A percentile compares a stretch with the other conserved stretches of the same genome.
These are phyloP conservation scores for Holocentrus rufus DNA, from an alignment of 2,797 vertebrate genomes.

Conservation along the genomic window DNA sequence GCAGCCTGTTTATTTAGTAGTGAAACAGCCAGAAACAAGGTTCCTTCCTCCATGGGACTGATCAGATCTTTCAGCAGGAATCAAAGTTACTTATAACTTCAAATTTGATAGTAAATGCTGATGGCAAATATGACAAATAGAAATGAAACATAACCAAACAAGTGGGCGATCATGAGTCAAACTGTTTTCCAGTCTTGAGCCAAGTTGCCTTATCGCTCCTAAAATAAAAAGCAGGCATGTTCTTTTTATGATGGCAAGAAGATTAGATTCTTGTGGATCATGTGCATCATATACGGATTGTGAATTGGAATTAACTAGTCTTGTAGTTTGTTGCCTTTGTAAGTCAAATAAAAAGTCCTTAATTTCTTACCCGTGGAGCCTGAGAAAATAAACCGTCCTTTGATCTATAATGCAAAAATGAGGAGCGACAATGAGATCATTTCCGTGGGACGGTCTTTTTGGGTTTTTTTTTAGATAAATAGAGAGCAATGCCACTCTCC, in stretches of 20 bases:
- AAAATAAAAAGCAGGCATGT: not conserved
- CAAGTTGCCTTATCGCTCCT: slow-evolving; percentile 22
- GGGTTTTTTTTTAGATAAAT: slow-evolving; percentile 29
- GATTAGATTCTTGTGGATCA: not conserved
- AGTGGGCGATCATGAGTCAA: slow-evolving; percentile 26
- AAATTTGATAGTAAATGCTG: slow-evolving; percentile 28
- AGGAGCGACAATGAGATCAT: slow-evolving; percentile 38
- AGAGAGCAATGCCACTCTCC: slow-evolving; percentile 26
- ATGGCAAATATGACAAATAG: slow-evolving; percentile 1
- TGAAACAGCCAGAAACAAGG: slow-evolving; percentile 26
- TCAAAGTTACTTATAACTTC: slow-evolving; percentile 43
- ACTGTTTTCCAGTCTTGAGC: slow-evolving; percentile 22
- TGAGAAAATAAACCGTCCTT: not conserved
- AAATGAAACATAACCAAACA: slow-evolving; percentile 41
- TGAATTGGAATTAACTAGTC: not conserved
- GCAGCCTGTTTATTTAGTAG: not conserved
- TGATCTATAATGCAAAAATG: slow-evolving; percentile 29
- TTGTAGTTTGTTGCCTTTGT: not conserved
- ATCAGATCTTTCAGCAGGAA: slow-evolving; percentile 31
- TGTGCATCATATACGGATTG: too few species aligned
- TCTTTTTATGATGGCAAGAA: not conserved
- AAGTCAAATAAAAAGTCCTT: not conserved
- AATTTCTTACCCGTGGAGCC: not conserved
- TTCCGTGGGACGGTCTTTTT: slow-evolving; percentile 29
- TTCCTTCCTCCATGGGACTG: slow-evolving; percentile 1